A percentile compares a stretch with the other conserved stretches of the same genome.
These are phyloP conservation scores for Oxytorus armatus DNA, from an alignment of 2,888 invertebrate genomes.

Conservation along the genomic window DNA sequence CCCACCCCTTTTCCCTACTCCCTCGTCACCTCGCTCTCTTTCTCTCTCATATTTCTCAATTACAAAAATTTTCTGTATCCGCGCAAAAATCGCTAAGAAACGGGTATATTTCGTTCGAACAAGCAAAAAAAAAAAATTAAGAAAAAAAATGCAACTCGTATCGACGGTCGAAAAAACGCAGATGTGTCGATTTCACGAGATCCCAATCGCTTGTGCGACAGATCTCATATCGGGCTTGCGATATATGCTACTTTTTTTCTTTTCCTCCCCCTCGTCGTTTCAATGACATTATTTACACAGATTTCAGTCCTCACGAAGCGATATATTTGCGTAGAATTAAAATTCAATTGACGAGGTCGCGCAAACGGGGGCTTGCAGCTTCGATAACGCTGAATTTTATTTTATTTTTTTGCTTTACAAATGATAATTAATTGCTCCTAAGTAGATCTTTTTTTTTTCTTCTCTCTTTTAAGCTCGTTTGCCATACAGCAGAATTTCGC, in stretches of 20 bases:
- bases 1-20: background rate
- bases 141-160: slow-evolving; percentile 35
- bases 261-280: slow-evolving; percentile 18
- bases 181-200: slow-evolving; percentile 47
- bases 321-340: slow-evolving; percentile 61
- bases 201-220: slow-evolving; percentile 51
- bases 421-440: slow-evolving; percentile 48
- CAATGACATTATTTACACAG: slow-evolving; percentile 63
- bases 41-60: slow-evolving; percentile 3
- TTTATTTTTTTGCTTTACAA: slow-evolving; percentile 29
- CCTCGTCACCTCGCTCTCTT: background rate
- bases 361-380: slow-evolving; percentile 34
- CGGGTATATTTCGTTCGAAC: slow-evolving; percentile 15
- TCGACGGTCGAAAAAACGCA: slow-evolving; percentile 24
- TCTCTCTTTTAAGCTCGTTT: slow-evolving; percentile 26
- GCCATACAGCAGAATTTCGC: slow-evolving; percentile 12
- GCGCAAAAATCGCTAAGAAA: slow-evolving; percentile 15
- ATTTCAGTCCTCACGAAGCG: slow-evolving; percentile 47
- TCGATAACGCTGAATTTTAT: slow-evolving; percentile 30
- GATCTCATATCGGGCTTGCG: slow-evolving; percentile 25
- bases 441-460: slow-evolving; percentile 24
- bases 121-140: slow-evolving; percentile 6
- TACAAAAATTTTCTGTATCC: slow-evolving; percentile 1
- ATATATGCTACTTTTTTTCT: slow-evolving; percentile 1
- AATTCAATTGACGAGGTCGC: slow-evolving; percentile 64